Evolutionary conservation across 2,888 invertebrate species (phyloP).

Genomic region (Tanytarsus gracilentus): DNA sequence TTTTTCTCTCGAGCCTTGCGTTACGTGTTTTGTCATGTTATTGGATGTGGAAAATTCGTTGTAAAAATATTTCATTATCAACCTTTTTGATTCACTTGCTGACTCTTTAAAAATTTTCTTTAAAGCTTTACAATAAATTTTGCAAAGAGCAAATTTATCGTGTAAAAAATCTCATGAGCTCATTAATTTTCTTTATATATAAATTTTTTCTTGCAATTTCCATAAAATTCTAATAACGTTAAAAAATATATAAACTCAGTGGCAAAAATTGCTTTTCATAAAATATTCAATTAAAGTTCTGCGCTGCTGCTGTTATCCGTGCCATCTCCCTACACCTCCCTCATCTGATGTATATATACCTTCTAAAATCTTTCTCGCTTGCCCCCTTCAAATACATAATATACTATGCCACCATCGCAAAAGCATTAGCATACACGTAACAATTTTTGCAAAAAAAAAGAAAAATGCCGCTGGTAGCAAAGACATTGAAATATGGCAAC

Average conservation of each 20-base stretch:
- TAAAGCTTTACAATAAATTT: background rate
- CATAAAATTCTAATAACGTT: slow-evolving; percentile 15
- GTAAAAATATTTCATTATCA: too few species aligned
- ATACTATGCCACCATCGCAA: too few species aligned
- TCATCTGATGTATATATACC: background rate
- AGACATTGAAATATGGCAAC: slow-evolving; percentile 11
- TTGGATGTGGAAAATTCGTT: too few species aligned
- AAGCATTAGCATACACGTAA: too few species aligned
- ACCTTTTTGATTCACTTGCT: too few species aligned
- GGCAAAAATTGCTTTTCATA: slow-evolving; percentile 14
- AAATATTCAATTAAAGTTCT: slow-evolving; percentile 13
- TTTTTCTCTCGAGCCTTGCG: too few species aligned
- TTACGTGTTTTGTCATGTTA: too few species aligned
- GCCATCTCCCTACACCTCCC: background rate
- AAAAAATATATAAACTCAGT: slow-evolving; percentile 9
- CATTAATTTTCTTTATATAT: slow-evolving; percentile 11
- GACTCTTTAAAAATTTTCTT: too few species aligned
- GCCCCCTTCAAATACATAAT: too few species aligned
- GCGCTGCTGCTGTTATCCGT: background rate
- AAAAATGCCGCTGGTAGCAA: background rate
- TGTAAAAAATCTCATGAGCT: slow-evolving; percentile 12
- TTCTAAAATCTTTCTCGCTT: too few species aligned
- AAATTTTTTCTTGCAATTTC: slow-evolving; percentile 12
- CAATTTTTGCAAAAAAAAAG: background rate
- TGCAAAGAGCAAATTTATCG: slow-evolving; percentile 4